Conservation (phyloP, 2,888 invertebrate genomes). For the Temnothorax ravouxi region DNA sequence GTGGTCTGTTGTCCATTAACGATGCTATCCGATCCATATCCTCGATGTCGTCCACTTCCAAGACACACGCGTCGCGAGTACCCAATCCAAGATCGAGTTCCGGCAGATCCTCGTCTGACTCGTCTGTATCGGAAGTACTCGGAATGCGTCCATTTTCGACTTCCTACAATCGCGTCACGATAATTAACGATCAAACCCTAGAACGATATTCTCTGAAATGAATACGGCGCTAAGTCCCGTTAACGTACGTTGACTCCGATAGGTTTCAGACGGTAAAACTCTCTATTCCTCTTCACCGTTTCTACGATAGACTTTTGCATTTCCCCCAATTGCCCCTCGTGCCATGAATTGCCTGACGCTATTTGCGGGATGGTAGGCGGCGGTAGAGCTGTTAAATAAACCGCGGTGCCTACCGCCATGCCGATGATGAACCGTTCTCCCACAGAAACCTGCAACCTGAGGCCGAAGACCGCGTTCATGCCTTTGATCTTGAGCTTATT, state of each 20-base stretch:
- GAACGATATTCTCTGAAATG: slow-evolving; percentile 19
- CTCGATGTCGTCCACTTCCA: slow-evolving; percentile 94
- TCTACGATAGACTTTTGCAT: slow-evolving; percentile 91
- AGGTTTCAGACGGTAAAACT: slow-evolving; percentile 89
- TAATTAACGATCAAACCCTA: slow-evolving; percentile 11
- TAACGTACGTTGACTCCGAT: slow-evolving; percentile 39
- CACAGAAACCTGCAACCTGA: slow-evolving; percentile 91
- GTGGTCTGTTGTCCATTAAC: slow-evolving; percentile 91
- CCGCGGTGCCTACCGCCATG: slow-evolving; percentile 95
- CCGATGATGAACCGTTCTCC: slow-evolving; percentile 96
- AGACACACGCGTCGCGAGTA: slow-evolving; percentile 93
- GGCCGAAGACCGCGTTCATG: slow-evolving; percentile 97
- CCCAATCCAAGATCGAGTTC: slow-evolving; percentile 91
- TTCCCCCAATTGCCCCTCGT: slow-evolving; percentile 89
- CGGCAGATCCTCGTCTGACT: slow-evolving; percentile 90
- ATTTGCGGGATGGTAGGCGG: slow-evolving; percentile 92
- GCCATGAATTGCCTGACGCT: slow-evolving; percentile 89
- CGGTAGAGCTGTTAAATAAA: slow-evolving; percentile 93
- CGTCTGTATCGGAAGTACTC: slow-evolving; percentile 89
- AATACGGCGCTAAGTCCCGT: slow-evolving; percentile 38
- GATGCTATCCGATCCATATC: slow-evolving; percentile 92
- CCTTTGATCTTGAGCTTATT: slow-evolving; percentile 97
- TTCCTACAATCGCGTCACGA: slow-evolving; percentile 75
- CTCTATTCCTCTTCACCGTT: slow-evolving; percentile 91
- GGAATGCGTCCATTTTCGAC: slow-evolving; percentile 83